Conservation (phyloP, 64 coral and sea anemone genomes). For the Acropora tenuis region DNA sequence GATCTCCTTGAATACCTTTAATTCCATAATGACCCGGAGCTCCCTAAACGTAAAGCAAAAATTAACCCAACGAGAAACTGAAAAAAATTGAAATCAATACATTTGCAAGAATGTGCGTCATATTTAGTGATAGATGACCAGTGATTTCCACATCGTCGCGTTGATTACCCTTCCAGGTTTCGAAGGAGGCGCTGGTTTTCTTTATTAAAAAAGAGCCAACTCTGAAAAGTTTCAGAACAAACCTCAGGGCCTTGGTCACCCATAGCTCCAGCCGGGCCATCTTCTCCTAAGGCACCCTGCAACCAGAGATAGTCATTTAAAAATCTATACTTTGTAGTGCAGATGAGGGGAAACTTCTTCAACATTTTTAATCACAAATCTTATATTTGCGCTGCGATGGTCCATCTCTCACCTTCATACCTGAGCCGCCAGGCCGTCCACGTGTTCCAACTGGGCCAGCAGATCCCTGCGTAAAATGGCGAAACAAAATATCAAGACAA, state of each 20-base stretch:
- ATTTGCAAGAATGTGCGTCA: too few species aligned
- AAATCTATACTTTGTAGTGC: background rate
- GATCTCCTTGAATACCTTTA: constrained; percentile 18
- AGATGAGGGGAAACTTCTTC: background rate
- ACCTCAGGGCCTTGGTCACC: constrained; percentile 11
- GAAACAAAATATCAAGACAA: background rate
- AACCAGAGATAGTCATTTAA: background rate
- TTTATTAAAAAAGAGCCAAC: too few species aligned
- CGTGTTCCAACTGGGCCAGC: constrained; percentile 9
- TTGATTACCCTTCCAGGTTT: too few species aligned
- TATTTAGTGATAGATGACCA: too few species aligned
- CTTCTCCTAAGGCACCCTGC: constrained; percentile 1
- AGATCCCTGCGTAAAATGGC: background rate
- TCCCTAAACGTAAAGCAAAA: background rate
- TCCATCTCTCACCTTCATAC: constrained; percentile 13
- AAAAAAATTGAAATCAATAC: too few species aligned
- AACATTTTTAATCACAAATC: background rate
- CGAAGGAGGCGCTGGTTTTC: too few species aligned
- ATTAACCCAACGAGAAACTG: background rate
- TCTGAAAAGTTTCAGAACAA: background rate
- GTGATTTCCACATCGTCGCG: too few species aligned
- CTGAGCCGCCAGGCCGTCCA: background rate
- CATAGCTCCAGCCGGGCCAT: background rate
- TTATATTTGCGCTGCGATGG: background rate
- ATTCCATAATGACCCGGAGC: constrained; percentile 22